Evolutionary conservation across 2,888 invertebrate species (phyloP), one percentile per base, ranked within the genome.

Genomic region (Agriopis aurantiaria): DNA sequence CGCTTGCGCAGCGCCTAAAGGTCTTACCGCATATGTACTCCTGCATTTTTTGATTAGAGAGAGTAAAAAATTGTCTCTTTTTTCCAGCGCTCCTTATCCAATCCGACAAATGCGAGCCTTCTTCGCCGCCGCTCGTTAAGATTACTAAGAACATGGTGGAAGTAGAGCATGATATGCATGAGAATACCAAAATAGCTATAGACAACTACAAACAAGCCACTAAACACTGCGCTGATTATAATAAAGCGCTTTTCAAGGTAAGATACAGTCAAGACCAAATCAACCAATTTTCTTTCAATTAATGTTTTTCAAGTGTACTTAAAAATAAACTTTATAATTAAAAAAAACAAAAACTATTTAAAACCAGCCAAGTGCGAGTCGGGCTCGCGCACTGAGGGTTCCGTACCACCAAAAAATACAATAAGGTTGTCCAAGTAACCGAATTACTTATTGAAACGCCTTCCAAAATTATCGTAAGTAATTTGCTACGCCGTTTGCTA

Each of bases 131-230:
- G 0, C 73, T 81, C 0, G 81, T 91, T 14, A 84, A 81, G n/a
- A 89, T 93, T 57, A 92, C 92, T 7, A 93, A 92, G 48, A 88
- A 92, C 73, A 85, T 93, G 82, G 91, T 93, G 14, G 90, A 90
- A 11, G n/a, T 92, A 3, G 94, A 94, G 63, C 90, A 92, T 1
- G 91, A 92, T 0, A 93, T 94, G 93, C 92, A 92, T 6, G 91
- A 96, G 63, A 91, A 95, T 80, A 92, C 90, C 1, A 91, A 91
- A 40, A 14, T 82, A 23, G 97, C 97, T 1, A 95, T 97, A 8
- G 95, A 96, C 80, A 96, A 96, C 69, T 97, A 96, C 81, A 95
- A 96, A 71, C 89, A 93, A 73, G 97, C 97, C 0, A 92, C 95
- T 0, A 90, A 92, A 64, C 92, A 95, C 52, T 91, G 96, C 52